Base-by-base conservation (phyloP, 2,113 vertebrate genomes). In the Archocentrus centrarchus region DNA sequence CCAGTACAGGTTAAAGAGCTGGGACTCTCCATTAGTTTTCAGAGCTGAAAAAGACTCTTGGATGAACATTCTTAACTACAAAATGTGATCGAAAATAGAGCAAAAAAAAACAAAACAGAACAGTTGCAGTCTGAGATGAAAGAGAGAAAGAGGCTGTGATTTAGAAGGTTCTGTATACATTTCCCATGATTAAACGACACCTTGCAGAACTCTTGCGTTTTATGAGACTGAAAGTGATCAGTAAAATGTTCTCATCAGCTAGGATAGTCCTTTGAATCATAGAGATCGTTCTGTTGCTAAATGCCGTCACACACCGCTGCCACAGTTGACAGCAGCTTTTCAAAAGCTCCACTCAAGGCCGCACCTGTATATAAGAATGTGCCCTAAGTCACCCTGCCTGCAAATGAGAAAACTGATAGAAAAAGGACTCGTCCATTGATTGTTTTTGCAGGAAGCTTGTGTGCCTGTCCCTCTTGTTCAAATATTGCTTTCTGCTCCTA, bases 401-500 rank as follows among this genome's bases (percentile, higher is more conserved):
- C n/a, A 2, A 82, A 82, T 2, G 3, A 80, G 61, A 20, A 62
- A 76, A 10, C 24, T 30, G 47, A 61, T 47, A 55, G 62, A 76
- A 30, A 75, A 62, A 75, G 50, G 59, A 80, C 22, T 35, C 32
- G 50, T 53, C 11, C 14, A 57, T 17, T 37, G 39, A 76, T 50
- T 57, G 37, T 75, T 75, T 30, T 37, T 55, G 60, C 59, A 53
- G 35, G 14, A 13, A 20, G 62, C 13, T 39, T 57, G 35, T 76
- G 24, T 61, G 73, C 61, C 53, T 24, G 53, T 76, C 77, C 57
- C 39, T 75, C 59, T 37, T 61, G 24, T 88, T 39, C 57, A 39
- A 1, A 2, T 88, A 39, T 88, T 83, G 70, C 55, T 83, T 76
- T 62, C 55, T 55, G 78, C 70, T 81, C 44, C 10, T 20, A 47